Conservation (phyloP, 2,797 vertebrate genomes). For the Pterois miles region DNA sequence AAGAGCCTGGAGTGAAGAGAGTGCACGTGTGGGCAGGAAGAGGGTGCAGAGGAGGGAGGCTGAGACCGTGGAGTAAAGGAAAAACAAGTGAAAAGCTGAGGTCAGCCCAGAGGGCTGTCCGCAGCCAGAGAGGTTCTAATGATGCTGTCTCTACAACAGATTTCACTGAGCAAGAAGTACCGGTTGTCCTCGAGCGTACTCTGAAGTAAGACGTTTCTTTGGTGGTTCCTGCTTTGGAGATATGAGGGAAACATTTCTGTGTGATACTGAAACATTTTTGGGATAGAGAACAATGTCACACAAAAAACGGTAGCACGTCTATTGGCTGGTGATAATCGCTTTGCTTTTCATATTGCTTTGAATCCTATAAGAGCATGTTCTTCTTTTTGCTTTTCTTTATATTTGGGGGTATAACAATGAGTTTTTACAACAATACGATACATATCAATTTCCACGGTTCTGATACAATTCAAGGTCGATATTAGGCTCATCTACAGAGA, state of each 20-base stretch:
- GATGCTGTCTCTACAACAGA: constrained; percentile 60
- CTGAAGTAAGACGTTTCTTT: constrained; percentile 33
- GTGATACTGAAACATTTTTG: neutral
- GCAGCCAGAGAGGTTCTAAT: constrained; percentile 55
- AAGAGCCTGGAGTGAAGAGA: constrained; percentile 25
- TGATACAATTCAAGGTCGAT: no score
- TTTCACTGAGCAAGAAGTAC: constrained; percentile 23
- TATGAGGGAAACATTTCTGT: neutral
- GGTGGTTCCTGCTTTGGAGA: constrained; percentile 2
- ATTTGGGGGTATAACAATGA: no score
- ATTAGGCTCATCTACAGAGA: no score
- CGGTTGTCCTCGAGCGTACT: constrained; percentile 33
- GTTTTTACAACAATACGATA: no score
- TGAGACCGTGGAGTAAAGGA: constrained; percentile 14
- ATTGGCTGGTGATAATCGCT: no score
- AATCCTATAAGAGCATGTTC: no score
- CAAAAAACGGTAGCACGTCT: neutral
- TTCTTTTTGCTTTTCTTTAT: no score
- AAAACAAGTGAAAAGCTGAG: constrained; percentile 37
- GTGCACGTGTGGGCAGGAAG: constrained; percentile 13
- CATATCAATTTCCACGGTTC: no score
- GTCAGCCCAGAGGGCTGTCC: constrained; percentile 37
- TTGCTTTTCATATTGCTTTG: no score
- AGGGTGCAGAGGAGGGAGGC: neutral
- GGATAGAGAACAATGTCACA: neutral